Percentiles rank a stretch among this genome's conserved stretches.
These are phyloP conservation scores for Ataeniobius toweri DNA, from an alignment of 2,797 vertebrate species.

Conservation along the genomic window DNA sequence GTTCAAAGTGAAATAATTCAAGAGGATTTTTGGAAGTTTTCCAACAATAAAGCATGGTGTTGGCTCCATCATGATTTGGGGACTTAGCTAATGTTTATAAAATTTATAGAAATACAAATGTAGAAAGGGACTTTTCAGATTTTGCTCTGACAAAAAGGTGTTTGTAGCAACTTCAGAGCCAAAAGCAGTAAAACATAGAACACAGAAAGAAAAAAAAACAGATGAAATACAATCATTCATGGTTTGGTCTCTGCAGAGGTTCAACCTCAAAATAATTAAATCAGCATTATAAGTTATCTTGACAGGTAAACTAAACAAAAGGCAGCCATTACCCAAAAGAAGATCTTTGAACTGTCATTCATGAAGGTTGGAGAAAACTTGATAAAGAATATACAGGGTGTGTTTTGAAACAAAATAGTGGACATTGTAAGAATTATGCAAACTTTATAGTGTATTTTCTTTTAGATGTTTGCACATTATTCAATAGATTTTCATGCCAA, in stretches of 20 bases:
- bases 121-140: not conserved
- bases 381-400: not conserved
- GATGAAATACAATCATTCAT: not conserved
- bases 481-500: not conserved
- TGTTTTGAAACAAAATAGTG: not conserved
- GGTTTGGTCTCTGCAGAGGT: not conserved
- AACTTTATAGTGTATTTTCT: not conserved
- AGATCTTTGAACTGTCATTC: not conserved
- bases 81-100: not conserved
- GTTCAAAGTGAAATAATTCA: not conserved
- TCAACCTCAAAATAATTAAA: not conserved
- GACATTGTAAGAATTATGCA: not conserved
- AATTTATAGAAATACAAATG: not conserved
- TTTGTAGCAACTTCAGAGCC: not conserved
- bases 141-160: not conserved
- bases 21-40: no score
- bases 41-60: not conserved
- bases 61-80: not conserved
- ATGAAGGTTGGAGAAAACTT: not conserved
- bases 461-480: not conserved
- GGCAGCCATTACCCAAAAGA: not conserved
- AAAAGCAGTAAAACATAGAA: not conserved
- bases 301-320: not conserved
- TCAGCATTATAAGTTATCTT: not conserved
- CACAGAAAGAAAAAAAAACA: not conserved